phyloP scores from a whole-genome alignment of 2,888 invertebrate genomes.

The Pharmacophagus antenor region DNA sequence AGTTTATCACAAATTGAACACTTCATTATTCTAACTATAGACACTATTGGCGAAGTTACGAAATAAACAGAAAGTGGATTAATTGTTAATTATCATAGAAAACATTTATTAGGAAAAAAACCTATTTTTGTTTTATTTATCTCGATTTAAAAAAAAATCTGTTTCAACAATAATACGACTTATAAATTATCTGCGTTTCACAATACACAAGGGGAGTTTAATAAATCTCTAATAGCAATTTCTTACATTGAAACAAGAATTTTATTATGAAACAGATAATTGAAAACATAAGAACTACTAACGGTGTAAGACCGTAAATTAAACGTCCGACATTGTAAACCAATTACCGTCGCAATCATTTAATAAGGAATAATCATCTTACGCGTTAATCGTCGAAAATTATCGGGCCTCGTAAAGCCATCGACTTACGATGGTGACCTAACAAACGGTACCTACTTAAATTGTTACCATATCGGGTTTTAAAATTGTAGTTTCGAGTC shows the following conservation, averaged over 20 bases:
- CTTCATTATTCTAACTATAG: conserved; percentile 4
- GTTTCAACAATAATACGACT: neutral
- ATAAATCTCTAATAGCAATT: neutral
- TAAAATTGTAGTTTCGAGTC: conserved; percentile 54
- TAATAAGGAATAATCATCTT: conserved; percentile 7
- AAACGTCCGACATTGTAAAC: conserved; percentile 4
- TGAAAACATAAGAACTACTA: neutral
- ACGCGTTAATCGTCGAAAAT: conserved; percentile 20
- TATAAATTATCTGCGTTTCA: neutral
- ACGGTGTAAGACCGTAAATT: conserved; percentile 6
- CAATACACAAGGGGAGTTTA: neutral
- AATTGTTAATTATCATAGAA: too few species aligned
- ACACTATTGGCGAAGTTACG: too few species aligned
- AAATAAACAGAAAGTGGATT: neutral
- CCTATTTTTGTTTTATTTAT: neutral
- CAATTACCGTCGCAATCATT: conserved; percentile 15
- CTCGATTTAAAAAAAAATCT: neutral
- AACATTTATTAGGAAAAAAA: too few species aligned
- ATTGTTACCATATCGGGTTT: conserved; percentile 52
- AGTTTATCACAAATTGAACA: conserved; percentile 9
- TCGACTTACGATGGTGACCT: conserved; percentile 34
- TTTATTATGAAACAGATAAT: conserved; percentile 4
- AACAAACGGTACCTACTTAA: conserved; percentile 41
- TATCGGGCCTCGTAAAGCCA: conserved; percentile 18
- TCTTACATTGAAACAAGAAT: conserved; percentile 3